A percentile compares a stretch with the other conserved stretches of the same genome.
Evolutionary conservation across 2,113 vertebrate species (phyloP).

Genomic region (Typhlomys cinereus): DNA sequence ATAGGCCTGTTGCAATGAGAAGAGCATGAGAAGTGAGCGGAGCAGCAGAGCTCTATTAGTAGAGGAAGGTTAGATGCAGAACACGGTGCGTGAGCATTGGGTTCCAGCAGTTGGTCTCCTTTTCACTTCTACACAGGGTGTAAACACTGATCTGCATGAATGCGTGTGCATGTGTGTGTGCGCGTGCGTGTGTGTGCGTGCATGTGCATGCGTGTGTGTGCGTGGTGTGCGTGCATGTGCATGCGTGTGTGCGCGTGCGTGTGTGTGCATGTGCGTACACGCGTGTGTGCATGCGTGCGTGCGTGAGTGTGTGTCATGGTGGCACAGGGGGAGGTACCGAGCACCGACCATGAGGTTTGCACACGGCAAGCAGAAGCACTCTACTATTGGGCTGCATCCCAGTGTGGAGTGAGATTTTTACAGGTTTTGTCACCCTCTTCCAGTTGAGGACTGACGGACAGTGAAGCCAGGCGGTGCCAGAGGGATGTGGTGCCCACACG

Average conservation of each 20-base stretch:
- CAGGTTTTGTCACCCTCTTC: not conserved
- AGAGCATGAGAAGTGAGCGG: not conserved
- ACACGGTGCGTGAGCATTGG: not conserved
- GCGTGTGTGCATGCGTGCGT: no score
- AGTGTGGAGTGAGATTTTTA: not conserved
- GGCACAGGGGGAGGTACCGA: no score
- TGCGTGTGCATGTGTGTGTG: no score
- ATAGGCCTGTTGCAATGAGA: not conserved
- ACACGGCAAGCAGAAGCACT: not conserved
- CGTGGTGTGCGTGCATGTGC: no score
- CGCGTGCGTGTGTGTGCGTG: no score
- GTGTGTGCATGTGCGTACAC: no score
- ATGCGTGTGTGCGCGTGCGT: no score
- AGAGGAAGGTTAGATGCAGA: not conserved
- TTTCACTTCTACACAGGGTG: not conserved
- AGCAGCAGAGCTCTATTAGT: not conserved
- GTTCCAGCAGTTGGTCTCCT: not conserved
- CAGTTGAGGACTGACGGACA: not conserved
- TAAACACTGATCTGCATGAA: no score
- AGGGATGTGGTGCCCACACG: accelerated
- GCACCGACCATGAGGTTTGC: not conserved
- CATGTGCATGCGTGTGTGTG: no score
- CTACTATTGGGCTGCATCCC: not conserved
- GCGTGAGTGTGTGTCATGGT: no score
- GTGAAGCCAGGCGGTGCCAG: not conserved